phyloP scores from a whole-genome alignment of 2,797 vertebrate genomes.

The Acrossocheilus fasciatus region DNA sequence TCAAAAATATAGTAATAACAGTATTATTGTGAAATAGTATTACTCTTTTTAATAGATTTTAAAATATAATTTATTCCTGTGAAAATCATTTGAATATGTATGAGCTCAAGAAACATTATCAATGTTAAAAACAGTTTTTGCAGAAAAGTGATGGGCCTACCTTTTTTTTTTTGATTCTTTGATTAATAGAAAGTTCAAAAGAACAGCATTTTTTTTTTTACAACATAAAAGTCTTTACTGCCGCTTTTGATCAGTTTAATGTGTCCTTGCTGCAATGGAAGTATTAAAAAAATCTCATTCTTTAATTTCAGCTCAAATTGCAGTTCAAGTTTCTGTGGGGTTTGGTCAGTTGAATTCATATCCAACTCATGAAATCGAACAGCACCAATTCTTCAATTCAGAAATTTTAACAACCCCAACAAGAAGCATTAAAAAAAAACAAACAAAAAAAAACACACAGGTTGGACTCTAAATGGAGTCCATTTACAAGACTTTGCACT shows the following conservation, averaged over 20 bases:
- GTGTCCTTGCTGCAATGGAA: neutral
- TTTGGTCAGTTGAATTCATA: neutral
- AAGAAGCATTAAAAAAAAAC: neutral
- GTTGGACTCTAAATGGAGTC: neutral
- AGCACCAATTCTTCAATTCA: neutral
- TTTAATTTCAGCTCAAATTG: slow-evolving; percentile 4
- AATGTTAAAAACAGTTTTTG: neutral
- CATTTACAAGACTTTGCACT: neutral
- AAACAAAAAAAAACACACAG: neutral
- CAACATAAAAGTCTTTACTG: neutral
- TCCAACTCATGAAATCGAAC: neutral
- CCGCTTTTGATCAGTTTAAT: neutral
- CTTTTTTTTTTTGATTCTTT: neutral
- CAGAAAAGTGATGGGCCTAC: neutral
- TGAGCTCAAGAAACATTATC: neutral
- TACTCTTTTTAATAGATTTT: neutral
- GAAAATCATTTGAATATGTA: neutral
- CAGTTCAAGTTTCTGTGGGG: neutral
- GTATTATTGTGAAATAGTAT: neutral
- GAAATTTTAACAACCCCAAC: neutral
- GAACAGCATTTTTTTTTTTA: neutral
- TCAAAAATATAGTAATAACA: neutral
- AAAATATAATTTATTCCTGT: neutral
- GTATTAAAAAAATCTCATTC: neutral
- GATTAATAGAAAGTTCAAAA: neutral